Evolutionary conservation across 2,888 invertebrate species (phyloP), one percentile per base, ranked within the genome.

Genomic region (Brachypterus glaber): DNA sequence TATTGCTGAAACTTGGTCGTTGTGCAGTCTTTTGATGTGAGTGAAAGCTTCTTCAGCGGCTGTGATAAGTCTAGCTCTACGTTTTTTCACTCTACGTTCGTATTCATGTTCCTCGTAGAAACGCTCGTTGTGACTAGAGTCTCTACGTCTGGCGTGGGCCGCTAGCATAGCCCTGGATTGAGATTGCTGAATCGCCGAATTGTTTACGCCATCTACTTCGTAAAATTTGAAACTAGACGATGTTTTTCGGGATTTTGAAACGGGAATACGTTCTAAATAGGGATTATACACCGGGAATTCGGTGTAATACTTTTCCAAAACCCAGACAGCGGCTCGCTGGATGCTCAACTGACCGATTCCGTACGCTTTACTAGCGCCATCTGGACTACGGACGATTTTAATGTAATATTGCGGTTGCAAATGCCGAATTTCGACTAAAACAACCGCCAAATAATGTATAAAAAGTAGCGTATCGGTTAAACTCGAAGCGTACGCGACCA

Each of bases 101-200:
- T 93, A 91, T 66, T 98, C 97, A 57, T 93, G 88, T 66, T 98
- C 97, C 64, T 97, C 96, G 66, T 97, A 95, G 67, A 97, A 95
- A 21, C 92, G 74, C 68, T 97, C 97, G 67, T 96, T 96, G 70
- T 96, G 96, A 46, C 90, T 86, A 0, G 92, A 88, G 51, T 89
- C 86, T 50, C 93, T 77, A 17, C 92, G 75, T 11, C 92, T 74
- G 0, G 88, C 83, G 52, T 84, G 83, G 2, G 87, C 84, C 13
- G 82, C 77, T 46, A 81, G 55, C 55, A 79, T 73, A 1, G 78
- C 77, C 24, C 79, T 66, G 4, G 83, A 77, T 55, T 84, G 85
- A 40, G 80, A 82, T 38, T 83, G 69, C 46, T 79, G 77, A 29
- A 77, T 48, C 35, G 77, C 72, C 2, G 76, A 69, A 50, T 75